A percentile compares a stretch with the other conserved stretches of the same genome.
phyloP scores from a whole-genome alignment of 2,797 vertebrate species.

The Pseudocheirus occidentalis region DNA sequence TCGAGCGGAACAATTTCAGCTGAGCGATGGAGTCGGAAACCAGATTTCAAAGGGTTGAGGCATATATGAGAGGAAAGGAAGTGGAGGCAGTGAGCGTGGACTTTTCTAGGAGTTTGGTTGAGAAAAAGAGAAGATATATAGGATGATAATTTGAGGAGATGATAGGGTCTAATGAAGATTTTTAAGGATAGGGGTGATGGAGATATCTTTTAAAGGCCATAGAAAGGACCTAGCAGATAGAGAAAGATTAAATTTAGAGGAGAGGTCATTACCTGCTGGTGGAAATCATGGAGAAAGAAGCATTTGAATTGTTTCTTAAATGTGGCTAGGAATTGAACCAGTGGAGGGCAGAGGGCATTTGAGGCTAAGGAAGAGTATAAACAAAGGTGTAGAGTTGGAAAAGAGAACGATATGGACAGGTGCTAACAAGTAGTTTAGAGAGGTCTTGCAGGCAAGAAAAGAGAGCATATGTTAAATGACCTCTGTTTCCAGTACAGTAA shows the following conservation, averaged over 20 bases:
- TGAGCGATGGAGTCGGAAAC: neutral
- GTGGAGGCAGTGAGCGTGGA: neutral
- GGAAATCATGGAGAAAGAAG: neutral
- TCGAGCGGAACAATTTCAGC: neutral
- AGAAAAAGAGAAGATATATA: neutral
- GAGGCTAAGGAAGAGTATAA: neutral
- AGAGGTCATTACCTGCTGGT: neutral
- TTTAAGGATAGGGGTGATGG: neutral
- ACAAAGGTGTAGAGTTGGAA: neutral
- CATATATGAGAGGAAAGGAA: neutral
- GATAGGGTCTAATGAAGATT: neutral
- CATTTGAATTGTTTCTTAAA: neutral
- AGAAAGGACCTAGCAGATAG: neutral
- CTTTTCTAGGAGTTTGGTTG: neutral
- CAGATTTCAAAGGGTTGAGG: neutral
- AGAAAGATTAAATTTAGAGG: neutral
- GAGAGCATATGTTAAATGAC: neutral
- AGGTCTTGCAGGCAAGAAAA: neutral
- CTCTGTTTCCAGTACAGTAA: neutral
- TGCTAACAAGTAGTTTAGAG: neutral
- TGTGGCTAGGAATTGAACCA: neutral
- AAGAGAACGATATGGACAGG: neutral
- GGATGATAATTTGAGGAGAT: neutral
- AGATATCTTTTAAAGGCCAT: neutral
- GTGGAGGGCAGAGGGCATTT: neutral